Evolutionary conservation across 2,113 vertebrate species (phyloP).

Genomic region (Notarius lentiginosus): DNA sequence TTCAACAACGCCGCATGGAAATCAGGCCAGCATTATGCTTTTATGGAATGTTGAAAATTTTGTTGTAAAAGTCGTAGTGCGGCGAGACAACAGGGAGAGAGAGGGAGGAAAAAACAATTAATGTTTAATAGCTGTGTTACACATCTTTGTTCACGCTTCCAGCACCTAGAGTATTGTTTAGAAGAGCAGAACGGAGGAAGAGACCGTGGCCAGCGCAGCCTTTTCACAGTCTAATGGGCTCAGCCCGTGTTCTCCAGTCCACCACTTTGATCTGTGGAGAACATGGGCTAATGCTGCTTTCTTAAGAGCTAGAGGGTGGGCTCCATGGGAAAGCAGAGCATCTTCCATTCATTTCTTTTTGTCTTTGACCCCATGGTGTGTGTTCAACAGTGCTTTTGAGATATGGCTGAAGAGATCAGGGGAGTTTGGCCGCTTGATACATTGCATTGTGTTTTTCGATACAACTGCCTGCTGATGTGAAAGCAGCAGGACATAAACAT

Average conservation of each 20-base stretch:
- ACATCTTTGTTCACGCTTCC: slow-evolving; percentile 81
- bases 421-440: slow-evolving; percentile 62
- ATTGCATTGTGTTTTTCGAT: slow-evolving; percentile 4
- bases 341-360: not conserved
- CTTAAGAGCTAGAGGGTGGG: slow-evolving; percentile 45
- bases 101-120: slow-evolving; percentile 71
- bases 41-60: slow-evolving; percentile 80
- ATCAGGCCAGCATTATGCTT: slow-evolving; percentile 85
- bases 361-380: slow-evolving; percentile 45
- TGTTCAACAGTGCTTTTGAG: slow-evolving; percentile 46
- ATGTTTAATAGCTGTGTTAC: slow-evolving; percentile 89
- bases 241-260: slow-evolving; percentile 75
- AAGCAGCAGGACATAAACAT: not conserved
- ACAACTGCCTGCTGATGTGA: not conserved
- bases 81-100: not conserved
- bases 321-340: slow-evolving; percentile 17
- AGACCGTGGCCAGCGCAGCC: slow-evolving; percentile 60
- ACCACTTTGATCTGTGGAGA: slow-evolving; percentile 75
- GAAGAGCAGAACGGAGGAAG: slow-evolving; percentile 66
- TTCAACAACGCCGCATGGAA: slow-evolving; percentile 85
- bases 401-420: slow-evolving; percentile 58
- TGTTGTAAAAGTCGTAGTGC: slow-evolving; percentile 75
- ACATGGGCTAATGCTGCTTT: slow-evolving; percentile 70
- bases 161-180: slow-evolving; percentile 83
- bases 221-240: slow-evolving; percentile 80